These are phyloP conservation scores for Gerris lacustris DNA, from an alignment of 2,888 invertebrate genomes.

Conservation along the genomic window DNA sequence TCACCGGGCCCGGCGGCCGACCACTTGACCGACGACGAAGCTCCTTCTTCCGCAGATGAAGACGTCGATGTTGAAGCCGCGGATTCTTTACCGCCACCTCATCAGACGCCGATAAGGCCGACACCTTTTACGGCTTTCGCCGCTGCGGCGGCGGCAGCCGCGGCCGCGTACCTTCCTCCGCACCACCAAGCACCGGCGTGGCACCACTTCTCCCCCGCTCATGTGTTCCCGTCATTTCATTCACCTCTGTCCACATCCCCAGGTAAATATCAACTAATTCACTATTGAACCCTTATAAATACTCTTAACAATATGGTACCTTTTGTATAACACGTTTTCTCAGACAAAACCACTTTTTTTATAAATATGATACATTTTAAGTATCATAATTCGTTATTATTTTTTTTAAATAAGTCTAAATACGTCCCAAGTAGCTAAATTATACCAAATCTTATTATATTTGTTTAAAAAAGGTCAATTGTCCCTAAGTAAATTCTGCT, in stretches of 20 bases:
- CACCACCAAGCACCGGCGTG: slow-evolving; percentile 34
- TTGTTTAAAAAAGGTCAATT: too few species aligned
- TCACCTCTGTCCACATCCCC: slow-evolving; percentile 30
- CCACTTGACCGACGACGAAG: slow-evolving; percentile 31
- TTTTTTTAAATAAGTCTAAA: too few species aligned
- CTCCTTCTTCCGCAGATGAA: slow-evolving; percentile 40
- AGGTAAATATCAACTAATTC: slow-evolving; percentile 23
- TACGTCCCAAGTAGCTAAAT: too few species aligned
- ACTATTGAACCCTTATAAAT: too few species aligned
- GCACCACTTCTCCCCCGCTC: slow-evolving; percentile 29
- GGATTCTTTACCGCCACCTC: slow-evolving; percentile 16
- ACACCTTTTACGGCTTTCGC: slow-evolving; percentile 63
- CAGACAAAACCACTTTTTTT: too few species aligned
- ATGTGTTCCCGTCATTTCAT: slow-evolving; percentile 29
- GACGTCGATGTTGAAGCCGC: slow-evolving; percentile 44
- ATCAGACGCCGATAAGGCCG: slow-evolving; percentile 49
- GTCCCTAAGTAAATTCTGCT: too few species aligned
- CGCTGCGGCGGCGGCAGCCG: slow-evolving; percentile 52
- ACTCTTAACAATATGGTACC: too few species aligned
- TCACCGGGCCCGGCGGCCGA: slow-evolving; percentile 58
- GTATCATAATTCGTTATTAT: too few species aligned
- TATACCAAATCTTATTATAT: too few species aligned
- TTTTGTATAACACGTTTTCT: too few species aligned
- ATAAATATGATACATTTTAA: too few species aligned
- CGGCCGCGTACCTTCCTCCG: slow-evolving; percentile 37